A percentile compares a stretch with the other conserved stretches of the same genome.
phyloP scores from a whole-genome alignment of 2,888 invertebrate species.

The Plutella xylostella region DNA sequence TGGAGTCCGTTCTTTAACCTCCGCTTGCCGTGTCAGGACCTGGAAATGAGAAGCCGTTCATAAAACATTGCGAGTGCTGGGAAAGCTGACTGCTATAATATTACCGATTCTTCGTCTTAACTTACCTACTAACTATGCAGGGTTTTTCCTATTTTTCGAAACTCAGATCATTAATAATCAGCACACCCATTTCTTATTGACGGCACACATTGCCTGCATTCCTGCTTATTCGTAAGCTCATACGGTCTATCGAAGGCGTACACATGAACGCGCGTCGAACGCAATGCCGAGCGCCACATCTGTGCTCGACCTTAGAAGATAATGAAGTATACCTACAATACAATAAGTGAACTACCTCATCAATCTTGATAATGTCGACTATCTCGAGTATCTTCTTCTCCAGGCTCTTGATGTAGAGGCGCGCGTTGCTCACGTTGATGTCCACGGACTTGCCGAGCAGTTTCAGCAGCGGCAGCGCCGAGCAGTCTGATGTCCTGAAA shows the following conservation, averaged over 20 bases:
- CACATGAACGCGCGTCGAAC: not conserved
- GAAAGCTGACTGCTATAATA: not conserved
- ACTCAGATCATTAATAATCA: no score
- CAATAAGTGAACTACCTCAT: slow-evolving; percentile 33
- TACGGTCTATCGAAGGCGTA: not conserved
- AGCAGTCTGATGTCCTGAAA: slow-evolving; percentile 76
- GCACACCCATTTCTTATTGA: no score
- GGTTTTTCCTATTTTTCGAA: no score
- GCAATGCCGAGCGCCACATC: not conserved
- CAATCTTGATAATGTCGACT: slow-evolving; percentile 62
- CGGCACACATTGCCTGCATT: no score
- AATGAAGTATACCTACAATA: not conserved
- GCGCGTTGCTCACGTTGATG: slow-evolving; percentile 80
- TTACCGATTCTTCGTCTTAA: not conserved
- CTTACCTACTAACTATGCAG: not conserved
- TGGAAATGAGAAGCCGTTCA: slow-evolving; percentile 14
- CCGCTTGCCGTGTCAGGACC: slow-evolving; percentile 37
- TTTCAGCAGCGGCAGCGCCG: slow-evolving; percentile 77
- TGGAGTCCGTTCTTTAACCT: slow-evolving; percentile 49
- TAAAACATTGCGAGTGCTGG: not conserved
- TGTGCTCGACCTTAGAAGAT: not conserved
- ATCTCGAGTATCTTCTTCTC: slow-evolving; percentile 80
- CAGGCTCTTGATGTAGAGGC: slow-evolving; percentile 84
- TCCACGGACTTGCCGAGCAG: slow-evolving; percentile 79
- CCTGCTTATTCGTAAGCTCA: not conserved